Percentiles rank a stretch among this genome's conserved stretches.
These are phyloP conservation scores for Epizoanthus rinbou DNA, from an alignment of 92 coral and sea anemone genomes.

Conservation along the genomic window DNA sequence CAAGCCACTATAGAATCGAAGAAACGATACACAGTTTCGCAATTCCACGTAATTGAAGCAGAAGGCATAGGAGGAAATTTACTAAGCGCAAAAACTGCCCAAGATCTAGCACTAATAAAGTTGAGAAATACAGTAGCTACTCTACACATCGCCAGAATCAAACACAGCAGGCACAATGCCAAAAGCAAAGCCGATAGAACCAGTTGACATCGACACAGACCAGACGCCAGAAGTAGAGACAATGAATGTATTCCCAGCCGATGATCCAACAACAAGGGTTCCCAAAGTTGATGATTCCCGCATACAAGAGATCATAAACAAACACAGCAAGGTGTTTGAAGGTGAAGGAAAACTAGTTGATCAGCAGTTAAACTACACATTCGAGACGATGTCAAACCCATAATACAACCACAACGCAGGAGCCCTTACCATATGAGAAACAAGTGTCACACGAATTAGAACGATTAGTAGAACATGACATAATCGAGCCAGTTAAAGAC, in stretches of 20 bases:
- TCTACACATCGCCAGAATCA: not conserved
- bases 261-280: too few species aligned
- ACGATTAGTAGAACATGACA: conserved; percentile 25
- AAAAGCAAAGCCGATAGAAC: too few species aligned
- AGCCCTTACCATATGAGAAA: conserved; percentile 45
- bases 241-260: too few species aligned
- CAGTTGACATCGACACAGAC: too few species aligned
- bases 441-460: conserved; percentile 36
- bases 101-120: conserved; percentile 38
- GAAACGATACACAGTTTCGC: conserved; percentile 46
- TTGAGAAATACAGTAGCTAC: conserved; percentile 18
- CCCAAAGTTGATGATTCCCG: too few species aligned
- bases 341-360: conserved; percentile 33
- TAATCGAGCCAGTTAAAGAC: conserved; percentile 50
- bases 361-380: conserved; percentile 40
- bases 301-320: too few species aligned
- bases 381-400: conserved; percentile 29
- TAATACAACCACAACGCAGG: conserved; percentile 45
- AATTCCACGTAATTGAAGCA: conserved; percentile 39
- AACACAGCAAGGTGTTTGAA: not conserved
- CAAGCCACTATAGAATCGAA: conserved; percentile 40
- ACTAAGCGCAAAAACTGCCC: conserved; percentile 42
- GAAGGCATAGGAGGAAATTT: conserved; percentile 42
- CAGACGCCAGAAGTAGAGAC: too few species aligned
- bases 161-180: not conserved